phyloP scores from a whole-genome alignment of 2,888 invertebrate species.

The Phengaris arion region DNA sequence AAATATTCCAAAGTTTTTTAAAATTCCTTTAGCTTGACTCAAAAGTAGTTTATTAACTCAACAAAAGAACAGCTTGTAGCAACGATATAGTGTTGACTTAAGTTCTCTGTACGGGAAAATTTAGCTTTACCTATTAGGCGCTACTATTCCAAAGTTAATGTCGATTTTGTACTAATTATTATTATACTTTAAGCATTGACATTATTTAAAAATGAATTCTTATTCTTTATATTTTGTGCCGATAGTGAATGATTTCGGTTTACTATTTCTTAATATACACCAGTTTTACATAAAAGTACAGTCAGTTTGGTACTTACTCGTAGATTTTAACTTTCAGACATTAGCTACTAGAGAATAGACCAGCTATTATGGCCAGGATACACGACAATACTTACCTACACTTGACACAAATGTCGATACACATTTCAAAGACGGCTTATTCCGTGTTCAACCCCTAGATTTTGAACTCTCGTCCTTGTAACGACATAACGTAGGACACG shows the following conservation, averaged over 20 bases:
- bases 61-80: no score
- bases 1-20: background rate
- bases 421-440: no score
- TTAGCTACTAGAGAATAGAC: background rate
- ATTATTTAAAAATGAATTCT: background rate
- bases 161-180: background rate
- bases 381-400: no score
- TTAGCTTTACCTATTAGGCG: constrained; percentile 9
- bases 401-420: no score
- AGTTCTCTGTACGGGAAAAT: background rate
- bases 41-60: background rate
- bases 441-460: no score
- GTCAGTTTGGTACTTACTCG: background rate
- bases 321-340: background rate
- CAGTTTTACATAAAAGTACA: background rate
- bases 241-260: background rate
- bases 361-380: no score
- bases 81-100: no score
- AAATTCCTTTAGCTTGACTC: background rate
- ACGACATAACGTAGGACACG: no score
- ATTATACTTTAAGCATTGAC: constrained; percentile 2
- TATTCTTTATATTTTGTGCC: background rate
- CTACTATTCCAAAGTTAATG: background rate
- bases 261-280: background rate
- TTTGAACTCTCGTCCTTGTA: no score